Percentiles rank a stretch among this genome's conserved stretches.
These are phyloP conservation scores for Erannis defoliaria DNA, from an alignment of 2,888 invertebrate species.

Conservation along the genomic window DNA sequence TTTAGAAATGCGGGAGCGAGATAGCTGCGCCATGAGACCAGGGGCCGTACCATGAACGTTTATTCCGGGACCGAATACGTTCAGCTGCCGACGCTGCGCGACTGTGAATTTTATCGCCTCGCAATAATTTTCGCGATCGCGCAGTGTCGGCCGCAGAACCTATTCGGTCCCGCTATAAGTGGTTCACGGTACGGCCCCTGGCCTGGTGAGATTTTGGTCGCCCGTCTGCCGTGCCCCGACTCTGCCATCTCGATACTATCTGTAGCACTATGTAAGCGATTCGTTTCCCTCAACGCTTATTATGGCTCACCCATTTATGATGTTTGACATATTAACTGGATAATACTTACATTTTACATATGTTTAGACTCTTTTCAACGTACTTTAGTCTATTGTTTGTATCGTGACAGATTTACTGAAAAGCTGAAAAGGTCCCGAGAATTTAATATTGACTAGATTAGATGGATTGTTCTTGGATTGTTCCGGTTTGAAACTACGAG, in stretches of 20 bases:
- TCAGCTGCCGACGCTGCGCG: too few species aligned
- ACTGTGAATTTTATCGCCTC: too few species aligned
- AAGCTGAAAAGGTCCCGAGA: background rate
- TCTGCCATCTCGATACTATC: background rate
- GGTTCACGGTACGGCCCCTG: too few species aligned
- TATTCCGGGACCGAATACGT: too few species aligned
- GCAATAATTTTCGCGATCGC: too few species aligned
- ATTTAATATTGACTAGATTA: background rate
- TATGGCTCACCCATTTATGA: slow-evolving; percentile 13
- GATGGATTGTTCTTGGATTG: too few species aligned
- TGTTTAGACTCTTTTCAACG: slow-evolving; percentile 3
- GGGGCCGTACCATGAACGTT: too few species aligned
- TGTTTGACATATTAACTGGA: slow-evolving; percentile 10
- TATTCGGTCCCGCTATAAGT: too few species aligned
- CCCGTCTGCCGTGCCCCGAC: slow-evolving; percentile 10
- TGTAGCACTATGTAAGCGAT: slow-evolving; percentile 10
- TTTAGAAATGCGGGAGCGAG: too few species aligned
- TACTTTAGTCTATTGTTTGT: slow-evolving; percentile 1
- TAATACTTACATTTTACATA: slow-evolving; percentile 18
- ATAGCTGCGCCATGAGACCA: too few species aligned
- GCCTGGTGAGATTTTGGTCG: slow-evolving; percentile 5
- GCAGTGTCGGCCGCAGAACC: too few species aligned
- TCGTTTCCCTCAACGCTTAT: slow-evolving; percentile 17
- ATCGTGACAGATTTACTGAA: background rate
- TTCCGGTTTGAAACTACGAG: too few species aligned